Evolutionary conservation across 2,113 vertebrate genomes (phyloP).

Genomic region (Tychaedon coryphoeus): DNA sequence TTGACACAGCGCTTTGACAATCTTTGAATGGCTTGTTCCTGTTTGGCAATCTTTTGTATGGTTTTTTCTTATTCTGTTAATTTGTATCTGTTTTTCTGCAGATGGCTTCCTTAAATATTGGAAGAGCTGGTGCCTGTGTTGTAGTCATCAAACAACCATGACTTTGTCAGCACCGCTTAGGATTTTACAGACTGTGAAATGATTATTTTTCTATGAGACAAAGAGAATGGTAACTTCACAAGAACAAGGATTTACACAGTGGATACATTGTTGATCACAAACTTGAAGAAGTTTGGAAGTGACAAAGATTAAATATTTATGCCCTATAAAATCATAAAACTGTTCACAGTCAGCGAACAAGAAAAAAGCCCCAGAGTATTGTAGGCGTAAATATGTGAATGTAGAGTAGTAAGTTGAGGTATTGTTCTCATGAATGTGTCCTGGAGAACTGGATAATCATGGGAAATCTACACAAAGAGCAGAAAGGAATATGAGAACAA

Average conservation of each 20-base stretch:
- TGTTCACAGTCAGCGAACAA: conserved; percentile 13
- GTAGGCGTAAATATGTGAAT: neutral
- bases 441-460: conserved; percentile 25
- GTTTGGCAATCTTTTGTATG: neutral
- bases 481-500: neutral
- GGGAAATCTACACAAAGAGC: neutral
- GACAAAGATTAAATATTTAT: conserved; percentile 30
- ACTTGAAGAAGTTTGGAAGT: conserved; percentile 5
- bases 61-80: neutral
- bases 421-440: conserved; percentile 32
- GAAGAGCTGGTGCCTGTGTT: conserved; percentile 80
- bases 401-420: neutral
- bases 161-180: conserved; percentile 28
- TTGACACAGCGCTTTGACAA: neutral
- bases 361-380: neutral
- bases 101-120: conserved; percentile 83
- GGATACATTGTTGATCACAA: conserved; percentile 14
- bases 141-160: conserved; percentile 81
- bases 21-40: neutral
- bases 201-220: conserved; percentile 72
- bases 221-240: conserved; percentile 14
- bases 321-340: neutral
- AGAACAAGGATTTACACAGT: conserved; percentile 28
- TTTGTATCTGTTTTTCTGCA: conserved; percentile 47
- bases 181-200: conserved; percentile 62